Evolutionary conservation across 2,797 vertebrate species (phyloP), one percentile per base, ranked within the genome.

Genomic region (Typhlichthys subterraneus): DNA sequence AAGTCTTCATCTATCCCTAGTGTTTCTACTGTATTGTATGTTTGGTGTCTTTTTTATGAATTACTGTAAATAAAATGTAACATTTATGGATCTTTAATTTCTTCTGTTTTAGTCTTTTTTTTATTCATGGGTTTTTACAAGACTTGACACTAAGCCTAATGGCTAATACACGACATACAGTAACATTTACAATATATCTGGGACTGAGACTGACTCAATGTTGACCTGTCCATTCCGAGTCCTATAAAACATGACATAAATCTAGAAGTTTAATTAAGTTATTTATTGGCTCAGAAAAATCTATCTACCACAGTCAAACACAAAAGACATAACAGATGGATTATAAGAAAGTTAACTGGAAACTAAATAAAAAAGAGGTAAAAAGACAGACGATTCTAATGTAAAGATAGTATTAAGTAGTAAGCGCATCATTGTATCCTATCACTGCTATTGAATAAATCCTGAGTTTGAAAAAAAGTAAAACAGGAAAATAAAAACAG

Each of bases 221-320:
- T 15, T 47, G 47, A 0, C 63, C 1, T n/a, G 45, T 45, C 14
- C 15, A 55, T 2, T 47, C 45, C 13, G 50, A 17, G 55, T 23
- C 0, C 9, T 57, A 23, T n/a, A 14, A 67, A 0, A 63, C 12
- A 50, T 19, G 69, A 59, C 45, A 80, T 13, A 29, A 65, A 12
- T 31, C 61, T 49, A 62, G 42, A 17, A 53, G 69, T 89, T 88
- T 84, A 85, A 85, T 77, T 72, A 85, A 85, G 70, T 73, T 0
- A 17, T 91, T 91, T 87, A 90, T 87, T 88, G 77, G 87, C 78
- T 84, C 80, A 77, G 84, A 85, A 89, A 87, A 83, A 86, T 81
- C 83, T 84, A 83, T 76, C 79, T 80, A 86, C 69, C 71, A 80
- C 76, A 74, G 71, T 79, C 67, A 69, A 82, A 88, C 83, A 83